Evolutionary conservation across 1,140 invertebrate species (phyloP).

Genomic region (Gryllus bimaculatus): DNA sequence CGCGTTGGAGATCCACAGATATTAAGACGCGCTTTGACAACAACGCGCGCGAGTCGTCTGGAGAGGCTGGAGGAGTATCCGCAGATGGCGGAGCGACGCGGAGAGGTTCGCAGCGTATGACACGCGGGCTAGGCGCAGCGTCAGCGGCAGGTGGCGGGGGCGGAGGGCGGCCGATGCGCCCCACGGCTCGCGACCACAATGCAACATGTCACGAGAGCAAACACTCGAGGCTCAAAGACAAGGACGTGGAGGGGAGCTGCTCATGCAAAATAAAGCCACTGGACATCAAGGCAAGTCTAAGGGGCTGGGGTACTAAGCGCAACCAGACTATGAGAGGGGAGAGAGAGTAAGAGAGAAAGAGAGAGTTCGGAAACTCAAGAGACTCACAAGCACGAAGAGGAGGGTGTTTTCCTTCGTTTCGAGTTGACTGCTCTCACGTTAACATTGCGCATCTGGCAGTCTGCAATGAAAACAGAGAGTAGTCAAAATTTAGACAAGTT

Average conservation of each 20-base stretch:
- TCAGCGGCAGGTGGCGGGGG: not conserved
- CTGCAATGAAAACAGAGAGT: constrained; percentile 50
- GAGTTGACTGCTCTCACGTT: constrained; percentile 62
- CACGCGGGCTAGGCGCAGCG: not conserved
- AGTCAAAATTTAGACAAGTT: constrained; percentile 29
- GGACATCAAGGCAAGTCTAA: constrained; percentile 23
- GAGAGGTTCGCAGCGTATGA: too few species aligned
- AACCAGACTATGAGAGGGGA: constrained; percentile 22
- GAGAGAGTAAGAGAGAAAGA: constrained; percentile 15
- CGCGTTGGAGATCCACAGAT: too few species aligned
- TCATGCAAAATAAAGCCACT: constrained; percentile 22
- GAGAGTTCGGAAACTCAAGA: constrained; percentile 40
- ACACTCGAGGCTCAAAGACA: constrained; percentile 11
- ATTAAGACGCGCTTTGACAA: too few species aligned
- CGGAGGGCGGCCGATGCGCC: not conserved
- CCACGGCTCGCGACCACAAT: constrained; percentile 15
- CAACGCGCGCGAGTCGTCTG: too few species aligned
- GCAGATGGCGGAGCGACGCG: too few species aligned
- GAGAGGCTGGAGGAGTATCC: too few species aligned
- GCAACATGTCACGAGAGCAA: constrained; percentile 15
- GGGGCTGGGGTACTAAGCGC: constrained; percentile 21
- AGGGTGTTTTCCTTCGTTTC: constrained; percentile 58
- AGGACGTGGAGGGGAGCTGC: not conserved
- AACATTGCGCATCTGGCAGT: constrained; percentile 65
- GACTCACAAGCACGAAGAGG: constrained; percentile 61